phyloP scores from a whole-genome alignment of 1,140 invertebrate genomes.

The Vollenhovia emeryi region DNA sequence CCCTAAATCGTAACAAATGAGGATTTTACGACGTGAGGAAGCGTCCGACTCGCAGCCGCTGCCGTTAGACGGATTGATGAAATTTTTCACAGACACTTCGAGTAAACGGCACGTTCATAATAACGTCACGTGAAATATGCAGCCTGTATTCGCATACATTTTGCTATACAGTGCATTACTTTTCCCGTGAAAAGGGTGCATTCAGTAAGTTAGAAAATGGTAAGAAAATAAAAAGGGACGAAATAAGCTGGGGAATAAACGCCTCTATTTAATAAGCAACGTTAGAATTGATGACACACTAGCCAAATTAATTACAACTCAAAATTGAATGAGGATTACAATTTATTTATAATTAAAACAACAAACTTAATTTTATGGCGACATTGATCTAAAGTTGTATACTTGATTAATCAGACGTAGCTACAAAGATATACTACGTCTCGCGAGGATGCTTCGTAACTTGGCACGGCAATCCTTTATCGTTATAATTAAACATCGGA shows the following conservation, averaged over 20 bases:
- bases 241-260: not conserved
- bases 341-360: not conserved
- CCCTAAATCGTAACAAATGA: slow-evolving; percentile 55
- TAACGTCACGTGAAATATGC: slow-evolving; percentile 48
- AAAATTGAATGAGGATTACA: not conserved
- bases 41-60: not conserved
- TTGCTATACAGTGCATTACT: not conserved
- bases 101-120: slow-evolving; percentile 45
- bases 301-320: not conserved
- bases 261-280: not conserved
- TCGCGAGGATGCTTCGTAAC: slow-evolving; percentile 1
- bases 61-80: slow-evolving; percentile 46
- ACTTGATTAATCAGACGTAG: not conserved
- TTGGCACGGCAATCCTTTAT: not conserved
- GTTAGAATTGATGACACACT: not conserved
- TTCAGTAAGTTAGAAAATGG: not conserved
- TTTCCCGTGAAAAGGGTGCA: not conserved
- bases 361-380: not conserved
- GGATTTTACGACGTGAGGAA: slow-evolving; percentile 49
- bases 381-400: not conserved
- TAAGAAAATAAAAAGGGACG: not conserved
- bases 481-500: slow-evolving; percentile 11
- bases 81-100: slow-evolving; percentile 45
- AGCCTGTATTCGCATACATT: slow-evolving; percentile 31
- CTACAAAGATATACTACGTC: slow-evolving; percentile 6